These are phyloP conservation scores for Drosophila simulans DNA, from an alignment of 1,140 invertebrate species.

Conservation along the genomic window DNA sequence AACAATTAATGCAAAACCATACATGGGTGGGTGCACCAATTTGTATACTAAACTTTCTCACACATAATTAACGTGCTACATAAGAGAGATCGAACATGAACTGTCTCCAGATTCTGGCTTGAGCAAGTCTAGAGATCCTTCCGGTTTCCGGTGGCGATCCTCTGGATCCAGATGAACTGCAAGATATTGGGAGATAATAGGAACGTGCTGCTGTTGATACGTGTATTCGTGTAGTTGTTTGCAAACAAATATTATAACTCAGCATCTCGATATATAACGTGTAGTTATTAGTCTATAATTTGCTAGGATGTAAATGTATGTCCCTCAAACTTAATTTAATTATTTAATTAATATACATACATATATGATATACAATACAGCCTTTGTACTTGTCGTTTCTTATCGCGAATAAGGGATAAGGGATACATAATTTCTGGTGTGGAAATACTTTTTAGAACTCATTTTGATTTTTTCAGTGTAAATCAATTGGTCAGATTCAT, in stretches of 20 bases:
- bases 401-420: background rate
- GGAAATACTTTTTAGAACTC: background rate
- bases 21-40: slow-evolving; percentile 51
- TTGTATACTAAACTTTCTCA: slow-evolving; percentile 72
- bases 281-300: slow-evolving; percentile 82
- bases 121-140: slow-evolving; percentile 3
- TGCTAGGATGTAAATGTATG: slow-evolving; percentile 81
- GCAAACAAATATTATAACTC: slow-evolving; percentile 73
- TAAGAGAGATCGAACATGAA: slow-evolving; percentile 33
- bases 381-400: slow-evolving; percentile 5
- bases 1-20: slow-evolving; percentile 14
- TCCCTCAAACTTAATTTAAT: slow-evolving; percentile 82
- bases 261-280: slow-evolving; percentile 82
- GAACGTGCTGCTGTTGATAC: slow-evolving; percentile 68
- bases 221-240: slow-evolving; percentile 81
- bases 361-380: slow-evolving; percentile 71
- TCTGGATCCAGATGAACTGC: slow-evolving; percentile 11
- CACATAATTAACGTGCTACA: slow-evolving; percentile 63
- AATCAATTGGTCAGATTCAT: too few species aligned
- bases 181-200: slow-evolving; percentile 21
- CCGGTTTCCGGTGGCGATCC: slow-evolving; percentile 10
- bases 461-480: too few species aligned
- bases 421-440: background rate
- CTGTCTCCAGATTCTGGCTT: slow-evolving; percentile 15
- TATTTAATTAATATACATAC: slow-evolving; percentile 82